Evolutionary conservation across 2,797 vertebrate genomes (phyloP), one percentile per base, ranked within the genome.

Genomic region (Manis javanica): DNA sequence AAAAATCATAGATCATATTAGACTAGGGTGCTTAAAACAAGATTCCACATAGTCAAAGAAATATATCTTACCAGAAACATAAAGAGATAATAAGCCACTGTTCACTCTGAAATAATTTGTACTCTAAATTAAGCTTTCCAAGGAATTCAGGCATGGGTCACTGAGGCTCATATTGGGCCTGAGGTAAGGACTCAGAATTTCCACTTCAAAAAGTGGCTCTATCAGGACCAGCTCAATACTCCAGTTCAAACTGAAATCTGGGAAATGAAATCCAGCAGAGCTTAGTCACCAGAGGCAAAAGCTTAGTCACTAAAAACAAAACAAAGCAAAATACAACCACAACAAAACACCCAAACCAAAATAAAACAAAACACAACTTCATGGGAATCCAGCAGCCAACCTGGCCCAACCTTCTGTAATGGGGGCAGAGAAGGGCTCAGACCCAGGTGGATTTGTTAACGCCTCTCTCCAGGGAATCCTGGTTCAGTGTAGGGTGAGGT

Each of bases 101-200:
- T 75, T 19, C 26, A 24, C 31, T 71, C 14, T 91, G 61, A 89
- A 91, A 78, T 57, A 4, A 72, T 84, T 90, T 92, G 63, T 18
- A 93, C 68, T 93, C 63, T 92, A 84, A 94, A 83, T 92, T 84
- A 91, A 94, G 55, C 69, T 89, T 91, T 95, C 61, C 69, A 78
- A 95, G 64, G 61, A 93, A 90, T 87, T 95, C 53, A 71, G 24
- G 13, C 82, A 15, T 69, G 34, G 83, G 31, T 78, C 84, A 74
- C 75, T 57, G 75, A 87, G 55, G 53, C 21, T 93, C 24, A 34
- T n/a, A 83, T 57, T 68, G 90, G 55, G 7, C 64, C 71, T 88
- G n/a, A 63, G 26, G 66, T 82, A 87, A 87, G 26, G 29, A 94
- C 66, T 96, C 79, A 94, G 77, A 84, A 87, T 96, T 97, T 75